Conservation (phyloP, 1,140 invertebrate genomes). For the Heliconius congener region DNA sequence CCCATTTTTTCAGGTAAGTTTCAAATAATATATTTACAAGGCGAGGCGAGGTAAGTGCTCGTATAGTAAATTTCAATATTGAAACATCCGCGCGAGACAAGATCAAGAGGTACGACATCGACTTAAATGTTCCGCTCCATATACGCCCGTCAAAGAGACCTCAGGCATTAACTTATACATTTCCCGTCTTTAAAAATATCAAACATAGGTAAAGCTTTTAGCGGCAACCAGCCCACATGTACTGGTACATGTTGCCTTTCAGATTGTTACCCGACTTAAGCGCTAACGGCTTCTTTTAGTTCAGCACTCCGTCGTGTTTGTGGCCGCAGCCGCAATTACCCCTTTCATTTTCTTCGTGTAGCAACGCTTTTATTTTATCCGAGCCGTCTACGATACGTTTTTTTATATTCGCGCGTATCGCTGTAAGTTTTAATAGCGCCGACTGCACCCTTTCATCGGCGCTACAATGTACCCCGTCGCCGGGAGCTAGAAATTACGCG, state of each 20-base stretch:
- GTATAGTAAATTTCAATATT: not conserved
- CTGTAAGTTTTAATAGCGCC: constrained; percentile 57
- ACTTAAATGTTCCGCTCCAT: constrained; percentile 18
- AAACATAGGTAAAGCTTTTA: constrained; percentile 47
- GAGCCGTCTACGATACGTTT: constrained; percentile 57
- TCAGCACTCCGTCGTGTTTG: constrained; percentile 64
- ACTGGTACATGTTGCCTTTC: constrained; percentile 46
- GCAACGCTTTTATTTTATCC: constrained; percentile 68
- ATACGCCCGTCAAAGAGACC: constrained; percentile 18
- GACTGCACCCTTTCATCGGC: constrained; percentile 52
- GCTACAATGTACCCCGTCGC: constrained; percentile 53
- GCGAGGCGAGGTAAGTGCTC: not conserved
- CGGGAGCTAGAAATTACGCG: constrained; percentile 55
- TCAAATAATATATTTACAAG: not conserved
- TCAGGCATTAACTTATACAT: constrained; percentile 30
- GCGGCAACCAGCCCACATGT: constrained; percentile 34
- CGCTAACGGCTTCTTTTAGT: constrained; percentile 69
- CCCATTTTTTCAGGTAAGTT: not conserved
- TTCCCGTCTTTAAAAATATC: constrained; percentile 44
- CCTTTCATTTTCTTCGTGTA: constrained; percentile 68
- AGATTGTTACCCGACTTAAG: constrained; percentile 60
- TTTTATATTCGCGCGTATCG: constrained; percentile 60
- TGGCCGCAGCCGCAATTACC: constrained; percentile 69
- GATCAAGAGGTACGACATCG: not conserved
- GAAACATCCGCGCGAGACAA: not conserved